These are phyloP conservation scores for Mobula birostris DNA, from an alignment of 2,113 vertebrate species.

Conservation along the genomic window DNA sequence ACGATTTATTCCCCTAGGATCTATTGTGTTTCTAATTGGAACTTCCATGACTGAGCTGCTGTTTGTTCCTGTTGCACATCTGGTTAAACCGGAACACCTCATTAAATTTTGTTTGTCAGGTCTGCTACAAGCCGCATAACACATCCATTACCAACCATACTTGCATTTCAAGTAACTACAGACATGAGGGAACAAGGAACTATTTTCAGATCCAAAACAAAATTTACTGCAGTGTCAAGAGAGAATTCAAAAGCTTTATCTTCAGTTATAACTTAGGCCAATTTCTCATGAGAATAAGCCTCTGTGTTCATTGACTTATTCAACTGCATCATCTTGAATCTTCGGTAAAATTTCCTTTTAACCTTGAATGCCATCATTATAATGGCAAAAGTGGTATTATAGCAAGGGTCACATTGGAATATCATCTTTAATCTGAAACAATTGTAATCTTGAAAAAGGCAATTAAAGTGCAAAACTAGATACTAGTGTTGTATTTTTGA, in stretches of 20 bases:
- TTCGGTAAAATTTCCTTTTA: not conserved
- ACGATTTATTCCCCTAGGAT: too few relatives aligned
- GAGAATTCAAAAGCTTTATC: not conserved
- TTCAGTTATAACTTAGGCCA: not conserved
- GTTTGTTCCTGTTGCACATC: too few relatives aligned
- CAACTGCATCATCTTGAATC: not conserved
- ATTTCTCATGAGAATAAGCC: not conserved
- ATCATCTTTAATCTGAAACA: not conserved
- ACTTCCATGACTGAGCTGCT: too few relatives aligned
- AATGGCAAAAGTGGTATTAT: not conserved
- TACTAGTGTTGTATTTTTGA: not conserved
- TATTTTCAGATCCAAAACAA: slow-evolving; percentile 4
- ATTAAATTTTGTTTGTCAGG: too few relatives aligned
- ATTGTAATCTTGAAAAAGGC: not conserved
- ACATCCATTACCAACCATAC: too few relatives aligned
- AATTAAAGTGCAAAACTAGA: not conserved
- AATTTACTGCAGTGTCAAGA: not conserved
- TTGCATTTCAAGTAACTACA: not conserved
- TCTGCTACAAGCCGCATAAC: too few relatives aligned
- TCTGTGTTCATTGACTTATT: not conserved
- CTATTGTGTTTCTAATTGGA: too few relatives aligned
- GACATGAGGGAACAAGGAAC: not conserved
- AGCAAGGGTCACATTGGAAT: not conserved
- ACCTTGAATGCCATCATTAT: not conserved
- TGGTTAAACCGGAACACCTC: too few relatives aligned